Evolutionary conservation across 2,797 vertebrate species (phyloP), one percentile per base, ranked within the genome.

Genomic region (Emydoidea blandingii): DNA sequence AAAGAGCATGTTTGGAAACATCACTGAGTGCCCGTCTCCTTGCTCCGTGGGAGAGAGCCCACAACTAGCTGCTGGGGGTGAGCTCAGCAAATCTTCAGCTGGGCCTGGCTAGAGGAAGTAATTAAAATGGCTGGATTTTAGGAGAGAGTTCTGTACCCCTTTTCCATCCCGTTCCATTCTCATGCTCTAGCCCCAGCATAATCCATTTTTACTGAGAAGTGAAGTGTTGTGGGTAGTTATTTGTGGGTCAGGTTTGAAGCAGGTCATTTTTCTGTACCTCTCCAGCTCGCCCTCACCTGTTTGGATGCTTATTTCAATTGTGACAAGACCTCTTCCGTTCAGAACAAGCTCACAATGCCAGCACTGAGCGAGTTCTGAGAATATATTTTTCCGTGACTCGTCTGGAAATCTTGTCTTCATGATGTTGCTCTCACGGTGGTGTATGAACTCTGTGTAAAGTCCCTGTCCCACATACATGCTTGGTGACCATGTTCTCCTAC

Each of bases 351-450:
- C 65, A 94, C 93, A 97, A 91, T 93, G 93, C 85, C 93, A 96
- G 5, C 79, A 25, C 83, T 68, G 87, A 68, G 34, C 92, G 19
- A 95, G 87, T 97, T 95, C 96, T 96, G 96, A 95, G 96, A 97
- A 95, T 78, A 65, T 31, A 96, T 95, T 97, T 97, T 96, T 97
- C 94, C 49, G 92, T 97, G 96, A 93, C 74, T 89, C 87, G 89
- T 95, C 95, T 49, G 19, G 84, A 85, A 94, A 95, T 90, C 62
- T 91, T 59, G 80, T 83, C 53, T 92, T 68, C 59, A 49, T 76
- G 74, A 78, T n/a, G 80, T 65, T 78, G 83, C 89, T 96, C 88
- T 95, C 96, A 89, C 52, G 83, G 78, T 93, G 72, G 74, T 86
- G 76, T 91, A 91, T 95, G 92, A 95, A 92, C 62, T 44, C 83